Evolutionary conservation across 1,140 invertebrate species (phyloP).

Genomic region (Drosophila nigromelanica): DNA sequence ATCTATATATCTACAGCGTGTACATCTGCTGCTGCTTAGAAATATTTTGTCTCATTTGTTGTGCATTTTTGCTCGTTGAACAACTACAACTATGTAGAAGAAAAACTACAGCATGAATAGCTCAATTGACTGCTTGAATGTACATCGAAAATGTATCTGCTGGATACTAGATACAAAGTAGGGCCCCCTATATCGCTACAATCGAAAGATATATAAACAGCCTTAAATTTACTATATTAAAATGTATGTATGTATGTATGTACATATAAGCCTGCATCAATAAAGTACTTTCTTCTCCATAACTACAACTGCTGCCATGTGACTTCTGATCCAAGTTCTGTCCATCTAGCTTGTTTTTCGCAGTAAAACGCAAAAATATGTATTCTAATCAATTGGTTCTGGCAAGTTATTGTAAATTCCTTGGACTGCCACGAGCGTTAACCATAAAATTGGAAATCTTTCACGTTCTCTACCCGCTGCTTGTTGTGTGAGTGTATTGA

Average conservation of each 20-base stretch:
- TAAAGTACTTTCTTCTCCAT: no score
- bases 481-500: slow-evolving; percentile 27
- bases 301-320: not conserved
- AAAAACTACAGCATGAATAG: slow-evolving; percentile 21
- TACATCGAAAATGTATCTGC: slow-evolving; percentile 8
- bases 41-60: slow-evolving; percentile 49
- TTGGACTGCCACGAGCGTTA: slow-evolving; percentile 71
- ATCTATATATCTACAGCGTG: slow-evolving; percentile 16
- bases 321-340: not conserved
- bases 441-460: slow-evolving; percentile 80
- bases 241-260: no score
- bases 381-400: slow-evolving; percentile 67
- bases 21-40: slow-evolving; percentile 61
- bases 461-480: slow-evolving; percentile 58
- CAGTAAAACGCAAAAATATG: slow-evolving; percentile 16
- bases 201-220: no score
- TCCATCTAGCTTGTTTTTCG: not conserved
- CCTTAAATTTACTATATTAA: no score
- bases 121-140: slow-evolving; percentile 17
- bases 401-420: slow-evolving; percentile 55
- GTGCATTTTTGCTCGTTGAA: slow-evolving; percentile 39
- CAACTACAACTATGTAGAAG: slow-evolving; percentile 5
- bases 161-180: not conserved
- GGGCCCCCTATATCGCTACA: not conserved
- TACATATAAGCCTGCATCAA: no score